Evolutionary conservation across 2,113 vertebrate species (phyloP), one percentile per base, ranked within the genome.

Genomic region (Lycaon pictus): DNA sequence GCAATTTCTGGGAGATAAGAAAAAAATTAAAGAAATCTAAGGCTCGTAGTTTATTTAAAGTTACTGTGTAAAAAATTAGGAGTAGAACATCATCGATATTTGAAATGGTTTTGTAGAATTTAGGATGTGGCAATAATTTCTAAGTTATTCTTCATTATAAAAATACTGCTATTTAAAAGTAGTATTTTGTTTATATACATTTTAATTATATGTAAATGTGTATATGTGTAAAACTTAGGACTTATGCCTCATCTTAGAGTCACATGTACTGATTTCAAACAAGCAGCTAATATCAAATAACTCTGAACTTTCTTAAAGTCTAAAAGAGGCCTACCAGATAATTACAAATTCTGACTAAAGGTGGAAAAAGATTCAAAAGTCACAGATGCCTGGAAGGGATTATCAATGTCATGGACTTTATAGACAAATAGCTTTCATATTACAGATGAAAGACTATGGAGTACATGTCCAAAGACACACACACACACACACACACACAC

Each of bases 271-370:
- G 63, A 84, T 76, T 90, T 88, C 17, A 91, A 88, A 88, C 27
- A 93, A 96, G 23, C 7, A 77, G 27, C 60, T 96, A 95, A 80
- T 55, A 29, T 72, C 10, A 93, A 91, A 93, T 93, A 20, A 83
- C 32, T 93, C 56, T 91, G 9, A 48, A 27, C 15, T 77, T 9
- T n/a, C 43, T 93, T 32, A 56, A 20, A 88, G 55, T 67, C 17
- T n/a, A 51, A 88, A 97, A 95, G 43, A 74, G 10, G 3, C 17
- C 83, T 76, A 58, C 0, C 86, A 71, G 63, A 86, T 74, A 87
- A 87, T 43, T 48, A 83, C 20, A 71, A 69, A 69, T 83, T 94
- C 51, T 96, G 22, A 80, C 22, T 76, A 48, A 23, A 92, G 23
- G 16, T 93, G 5, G 19, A 56, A 79, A 92, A 91, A 22, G 22